phyloP scores from a whole-genome alignment of 2,797 vertebrate genomes.

The Numenius phaeopus region DNA sequence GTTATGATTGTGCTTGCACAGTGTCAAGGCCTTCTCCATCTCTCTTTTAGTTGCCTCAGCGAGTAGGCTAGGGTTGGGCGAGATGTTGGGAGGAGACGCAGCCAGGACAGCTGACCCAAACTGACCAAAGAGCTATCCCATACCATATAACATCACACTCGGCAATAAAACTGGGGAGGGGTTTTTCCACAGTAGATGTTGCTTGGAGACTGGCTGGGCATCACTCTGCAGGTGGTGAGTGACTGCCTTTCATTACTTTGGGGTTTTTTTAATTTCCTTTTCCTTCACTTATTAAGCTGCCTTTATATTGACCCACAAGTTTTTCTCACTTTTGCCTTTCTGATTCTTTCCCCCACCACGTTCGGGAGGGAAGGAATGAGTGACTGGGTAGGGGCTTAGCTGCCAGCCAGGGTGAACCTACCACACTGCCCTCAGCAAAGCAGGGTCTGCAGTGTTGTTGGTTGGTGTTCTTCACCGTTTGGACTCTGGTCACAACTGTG shows the following conservation, averaged over 20 bases:
- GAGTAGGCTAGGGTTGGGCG: not conserved
- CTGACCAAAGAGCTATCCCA: not conserved
- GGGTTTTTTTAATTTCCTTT: not conserved
- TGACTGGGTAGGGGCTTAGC: not conserved
- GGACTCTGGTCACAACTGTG: not conserved
- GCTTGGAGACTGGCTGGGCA: not conserved
- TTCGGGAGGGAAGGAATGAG: not conserved
- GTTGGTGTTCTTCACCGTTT: not conserved
- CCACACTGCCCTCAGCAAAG: not conserved
- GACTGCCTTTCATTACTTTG: not conserved
- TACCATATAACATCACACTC: rapidly evolving
- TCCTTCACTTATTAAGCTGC: not conserved
- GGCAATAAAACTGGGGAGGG: not conserved
- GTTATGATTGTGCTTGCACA: not conserved
- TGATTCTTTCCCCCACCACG: not conserved
- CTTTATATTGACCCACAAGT: not conserved
- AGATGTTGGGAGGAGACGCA: not conserved
- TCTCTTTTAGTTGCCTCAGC: not conserved
- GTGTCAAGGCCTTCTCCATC: not conserved
- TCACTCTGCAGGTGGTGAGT: not conserved
- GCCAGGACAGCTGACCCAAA: not conserved
- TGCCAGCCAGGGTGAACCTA: not conserved
- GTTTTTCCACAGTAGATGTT: not conserved
- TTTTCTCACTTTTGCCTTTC: not conserved
- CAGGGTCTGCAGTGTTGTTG: not conserved